Evolutionary conservation across 2,113 vertebrate genomes (phyloP).

Genomic region (Hassar affinis): DNA sequence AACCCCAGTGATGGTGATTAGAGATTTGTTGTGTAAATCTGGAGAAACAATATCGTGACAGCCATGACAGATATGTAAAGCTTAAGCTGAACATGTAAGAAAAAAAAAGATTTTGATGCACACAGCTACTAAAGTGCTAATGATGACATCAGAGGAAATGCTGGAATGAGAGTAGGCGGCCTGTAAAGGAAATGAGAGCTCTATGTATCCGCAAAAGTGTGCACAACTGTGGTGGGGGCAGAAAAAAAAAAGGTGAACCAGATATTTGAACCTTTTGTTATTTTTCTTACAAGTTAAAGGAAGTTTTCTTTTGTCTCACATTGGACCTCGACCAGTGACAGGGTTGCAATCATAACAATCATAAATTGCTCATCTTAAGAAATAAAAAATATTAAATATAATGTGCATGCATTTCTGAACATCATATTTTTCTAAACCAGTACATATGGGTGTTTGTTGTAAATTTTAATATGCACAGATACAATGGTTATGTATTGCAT

Average conservation of each 20-base stretch:
- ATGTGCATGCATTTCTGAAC: not conserved
- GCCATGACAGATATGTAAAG: not conserved
- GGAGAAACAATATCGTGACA: not conserved
- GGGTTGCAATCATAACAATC: not conserved
- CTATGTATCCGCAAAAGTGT: constrained; percentile 29
- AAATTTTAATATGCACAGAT: not conserved
- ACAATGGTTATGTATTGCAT: not conserved
- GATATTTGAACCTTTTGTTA: constrained; percentile 33
- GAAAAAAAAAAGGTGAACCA: constrained; percentile 10
- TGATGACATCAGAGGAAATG: constrained; percentile 52
- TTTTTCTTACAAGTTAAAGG: not conserved
- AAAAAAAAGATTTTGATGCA: not conserved
- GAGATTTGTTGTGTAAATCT: not conserved
- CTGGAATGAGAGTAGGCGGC: constrained; percentile 38
- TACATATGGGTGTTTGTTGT: not conserved
- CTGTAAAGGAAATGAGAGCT: constrained; percentile 43
- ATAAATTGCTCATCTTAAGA: not conserved
- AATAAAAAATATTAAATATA: not conserved
- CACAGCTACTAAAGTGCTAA: not conserved
- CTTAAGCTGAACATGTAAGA: constrained; percentile 1
- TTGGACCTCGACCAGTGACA: constrained; percentile 2
- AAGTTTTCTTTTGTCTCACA: constrained; percentile 4
- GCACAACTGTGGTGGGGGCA: constrained; percentile 26
- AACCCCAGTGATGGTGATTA: not conserved
- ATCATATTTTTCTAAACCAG: not conserved